Evolutionary conservation across 2,797 vertebrate species (phyloP).

Genomic region (Rhinichthys osculus): DNA sequence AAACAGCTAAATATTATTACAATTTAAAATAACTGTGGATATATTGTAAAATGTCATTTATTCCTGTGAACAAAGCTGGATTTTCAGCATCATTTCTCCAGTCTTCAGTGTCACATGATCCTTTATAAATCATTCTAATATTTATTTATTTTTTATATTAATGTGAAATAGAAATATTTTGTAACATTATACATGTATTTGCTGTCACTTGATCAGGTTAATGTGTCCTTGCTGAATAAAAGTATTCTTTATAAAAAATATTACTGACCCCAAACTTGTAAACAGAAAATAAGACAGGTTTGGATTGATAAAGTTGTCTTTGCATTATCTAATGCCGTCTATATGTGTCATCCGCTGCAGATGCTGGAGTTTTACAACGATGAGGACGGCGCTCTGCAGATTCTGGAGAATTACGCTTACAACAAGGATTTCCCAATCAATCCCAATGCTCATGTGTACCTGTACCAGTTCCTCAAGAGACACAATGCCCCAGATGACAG

Average conservation of each 20-base stretch:
- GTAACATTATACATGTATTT: neutral
- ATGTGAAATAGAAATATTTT: neutral
- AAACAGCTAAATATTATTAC: too few relatives aligned
- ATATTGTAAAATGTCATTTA: neutral
- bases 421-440: constrained; percentile 86
- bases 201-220: too few relatives aligned
- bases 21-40: neutral
- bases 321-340: neutral
- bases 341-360: constrained; percentile 68
- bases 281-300: too few relatives aligned
- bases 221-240: too few relatives aligned
- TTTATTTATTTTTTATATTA: neutral
- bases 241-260: too few relatives aligned
- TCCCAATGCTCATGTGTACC: constrained; percentile 91
- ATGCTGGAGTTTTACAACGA: constrained; percentile 89
- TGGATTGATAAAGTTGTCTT: too few relatives aligned
- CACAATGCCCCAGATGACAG: constrained; percentile 71
- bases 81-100: neutral
- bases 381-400: constrained; percentile 73
- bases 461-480: constrained; percentile 86
- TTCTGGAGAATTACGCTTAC: constrained; percentile 88
- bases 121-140: neutral
- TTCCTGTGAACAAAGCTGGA: too few relatives aligned
- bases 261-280: too few relatives aligned
- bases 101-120: neutral